Percentiles rank a stretch among this genome's conserved stretches.
These are phyloP conservation scores for Aldabrachelys gigantea DNA, from an alignment of 2,113 vertebrate genomes.

Conservation along the genomic window DNA sequence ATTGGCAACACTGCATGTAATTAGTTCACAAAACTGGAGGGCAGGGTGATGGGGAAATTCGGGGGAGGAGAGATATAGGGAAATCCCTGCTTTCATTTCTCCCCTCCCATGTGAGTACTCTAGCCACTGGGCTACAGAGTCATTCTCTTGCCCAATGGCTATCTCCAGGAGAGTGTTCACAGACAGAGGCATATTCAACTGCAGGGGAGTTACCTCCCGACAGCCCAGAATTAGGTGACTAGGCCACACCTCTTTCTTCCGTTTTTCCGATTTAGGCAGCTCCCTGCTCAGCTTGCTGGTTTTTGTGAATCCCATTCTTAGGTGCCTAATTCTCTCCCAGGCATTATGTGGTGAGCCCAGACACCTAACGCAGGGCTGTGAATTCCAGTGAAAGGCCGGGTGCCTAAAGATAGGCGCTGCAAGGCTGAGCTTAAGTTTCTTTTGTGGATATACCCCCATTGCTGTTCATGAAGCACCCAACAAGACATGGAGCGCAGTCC, in stretches of 20 bases:
- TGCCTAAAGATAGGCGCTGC: neutral
- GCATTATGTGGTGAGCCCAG: neutral
- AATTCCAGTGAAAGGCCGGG: neutral
- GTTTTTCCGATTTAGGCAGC: neutral
- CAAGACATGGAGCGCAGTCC: neutral
- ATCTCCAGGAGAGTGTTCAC: neutral
- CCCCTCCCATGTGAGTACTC: neutral
- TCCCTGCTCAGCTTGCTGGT: neutral
- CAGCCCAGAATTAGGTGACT: neutral
- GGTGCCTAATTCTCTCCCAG: neutral
- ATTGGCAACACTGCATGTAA: too few relatives aligned
- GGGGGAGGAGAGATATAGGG: too few relatives aligned
- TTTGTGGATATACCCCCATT: neutral
- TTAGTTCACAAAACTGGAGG: too few relatives aligned
- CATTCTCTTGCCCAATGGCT: neutral
- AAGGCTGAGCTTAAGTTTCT: neutral
- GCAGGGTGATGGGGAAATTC: too few relatives aligned
- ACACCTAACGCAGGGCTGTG: neutral
- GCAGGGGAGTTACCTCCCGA: neutral
- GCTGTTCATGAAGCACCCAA: neutral
- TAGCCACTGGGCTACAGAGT: neutral
- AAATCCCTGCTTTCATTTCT: neutral
- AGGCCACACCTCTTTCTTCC: neutral
- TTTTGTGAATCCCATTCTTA: too few relatives aligned
- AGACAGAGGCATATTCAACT: neutral